Conservation (phyloP, 1,140 invertebrate genomes). For the Chymomyza costata region DNA sequence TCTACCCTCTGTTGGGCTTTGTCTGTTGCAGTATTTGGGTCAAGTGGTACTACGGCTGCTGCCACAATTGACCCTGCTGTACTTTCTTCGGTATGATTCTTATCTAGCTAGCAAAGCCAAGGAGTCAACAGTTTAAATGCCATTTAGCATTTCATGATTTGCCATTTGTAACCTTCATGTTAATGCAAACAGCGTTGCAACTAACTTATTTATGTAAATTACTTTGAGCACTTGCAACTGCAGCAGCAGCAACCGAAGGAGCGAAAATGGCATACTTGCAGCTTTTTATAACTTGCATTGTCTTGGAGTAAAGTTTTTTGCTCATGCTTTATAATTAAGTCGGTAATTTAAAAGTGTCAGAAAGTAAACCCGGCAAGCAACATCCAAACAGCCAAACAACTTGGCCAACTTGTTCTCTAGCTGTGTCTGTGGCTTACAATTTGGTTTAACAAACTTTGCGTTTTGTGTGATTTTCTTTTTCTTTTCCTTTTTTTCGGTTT, state of each 20-base stretch:
- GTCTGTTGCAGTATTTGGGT: conserved; percentile 5
- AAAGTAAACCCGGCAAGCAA: conserved; percentile 38
- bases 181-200: conserved; percentile 51
- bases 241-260: conserved; percentile 24
- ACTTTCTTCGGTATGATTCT: too few relatives aligned
- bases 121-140: conserved; percentile 59
- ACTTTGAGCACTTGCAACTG: conserved; percentile 33
- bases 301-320: too few relatives aligned
- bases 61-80: conserved; percentile 43
- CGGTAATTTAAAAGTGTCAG: conserved; percentile 69
- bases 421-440: conserved; percentile 65
- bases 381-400: conserved; percentile 49
- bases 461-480: too few relatives aligned
- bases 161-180: conserved; percentile 68
- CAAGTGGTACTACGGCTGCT: conserved; percentile 2
- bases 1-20: background rate
- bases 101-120: conserved; percentile 26
- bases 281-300: conserved; percentile 6
- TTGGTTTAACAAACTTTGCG: conserved; percentile 51
- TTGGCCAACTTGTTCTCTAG: conserved; percentile 49
- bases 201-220: conserved; percentile 67
- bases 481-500: too few relatives aligned
- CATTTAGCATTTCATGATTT: conserved; percentile 59
- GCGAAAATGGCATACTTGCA: background rate
- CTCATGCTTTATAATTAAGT: conserved; percentile 71